Conservation (phyloP, 2,888 invertebrate genomes). For the Chrysomela aeneicollis region DNA sequence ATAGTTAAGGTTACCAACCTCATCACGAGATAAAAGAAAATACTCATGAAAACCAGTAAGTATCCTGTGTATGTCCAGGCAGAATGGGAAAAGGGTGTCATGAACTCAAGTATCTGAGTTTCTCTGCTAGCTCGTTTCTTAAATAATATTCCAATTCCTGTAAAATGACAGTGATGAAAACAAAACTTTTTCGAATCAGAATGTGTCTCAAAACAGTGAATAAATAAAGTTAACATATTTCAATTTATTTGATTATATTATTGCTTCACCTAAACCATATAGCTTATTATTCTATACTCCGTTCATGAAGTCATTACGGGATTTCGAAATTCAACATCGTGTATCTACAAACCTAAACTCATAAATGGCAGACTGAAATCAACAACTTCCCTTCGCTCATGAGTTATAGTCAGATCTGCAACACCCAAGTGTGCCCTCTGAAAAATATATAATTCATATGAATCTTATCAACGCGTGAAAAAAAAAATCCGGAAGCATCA, state of each 20-base stretch:
- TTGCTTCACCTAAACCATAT: too few relatives aligned
- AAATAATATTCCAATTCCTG: constrained; percentile 85
- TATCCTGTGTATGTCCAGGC: constrained; percentile 91
- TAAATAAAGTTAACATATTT: too few relatives aligned
- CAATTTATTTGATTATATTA: too few relatives aligned
- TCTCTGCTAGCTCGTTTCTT: constrained; percentile 79
- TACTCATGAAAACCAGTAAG: constrained; percentile 82
- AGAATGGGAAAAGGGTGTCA: constrained; percentile 83
- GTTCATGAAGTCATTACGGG: too few relatives aligned
- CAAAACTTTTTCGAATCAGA: background rate
- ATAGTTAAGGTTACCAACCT: too few relatives aligned
- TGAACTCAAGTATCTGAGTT: constrained; percentile 87
- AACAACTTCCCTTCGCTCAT: constrained; percentile 83
- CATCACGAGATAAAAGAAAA: constrained; percentile 82
- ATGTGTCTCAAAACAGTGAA: too few relatives aligned
- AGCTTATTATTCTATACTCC: too few relatives aligned
- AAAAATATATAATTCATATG: constrained; percentile 46
- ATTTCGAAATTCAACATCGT: too few relatives aligned
- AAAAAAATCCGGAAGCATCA: constrained; percentile 56
- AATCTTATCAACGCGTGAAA: background rate
- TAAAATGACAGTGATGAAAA: constrained; percentile 20
- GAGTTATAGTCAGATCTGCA: constrained; percentile 95
- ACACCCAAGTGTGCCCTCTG: constrained; percentile 95
- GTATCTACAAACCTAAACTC: constrained; percentile 77
- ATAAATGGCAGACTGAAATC: constrained; percentile 98